Evolutionary conservation across 2,113 vertebrate genomes (phyloP).

Genomic region (Tachuris rubrigastra): DNA sequence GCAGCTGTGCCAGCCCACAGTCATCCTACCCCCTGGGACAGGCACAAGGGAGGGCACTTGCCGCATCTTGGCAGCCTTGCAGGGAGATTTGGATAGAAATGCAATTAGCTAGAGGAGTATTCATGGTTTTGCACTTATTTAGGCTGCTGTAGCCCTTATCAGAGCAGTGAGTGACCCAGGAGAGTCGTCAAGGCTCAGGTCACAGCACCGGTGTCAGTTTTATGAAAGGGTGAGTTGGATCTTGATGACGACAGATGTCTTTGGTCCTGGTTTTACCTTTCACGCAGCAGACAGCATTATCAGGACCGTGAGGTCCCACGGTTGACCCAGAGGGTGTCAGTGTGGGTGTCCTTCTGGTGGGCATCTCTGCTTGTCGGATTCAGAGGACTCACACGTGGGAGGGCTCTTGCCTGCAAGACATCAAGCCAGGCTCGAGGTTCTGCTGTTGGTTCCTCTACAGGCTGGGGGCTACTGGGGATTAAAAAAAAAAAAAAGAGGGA

Average conservation of each 20-base stretch:
- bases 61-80: not conserved
- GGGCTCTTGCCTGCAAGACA: not conserved
- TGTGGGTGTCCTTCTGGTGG: not conserved
- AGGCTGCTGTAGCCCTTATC: not conserved
- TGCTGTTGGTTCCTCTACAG: not conserved
- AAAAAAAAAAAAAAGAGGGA: not conserved
- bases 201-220: not conserved
- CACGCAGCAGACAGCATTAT: not conserved
- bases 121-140: not conserved
- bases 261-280: not conserved
- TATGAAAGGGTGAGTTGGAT: not conserved
- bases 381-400: accelerated
- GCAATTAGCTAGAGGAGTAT: not conserved
- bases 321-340: not conserved
- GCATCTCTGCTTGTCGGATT: not conserved
- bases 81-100: not conserved
- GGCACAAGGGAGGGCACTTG: not conserved
- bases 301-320: not conserved
- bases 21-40: accelerated
- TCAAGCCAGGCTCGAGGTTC: not conserved
- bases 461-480: not conserved
- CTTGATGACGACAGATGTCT: not conserved
- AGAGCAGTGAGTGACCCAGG: not conserved
- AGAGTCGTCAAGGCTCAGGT: not conserved
- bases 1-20: not conserved